Evolutionary conservation across 2,888 invertebrate species (phyloP).

Genomic region (Eudasyphora cyanicolor): DNA sequence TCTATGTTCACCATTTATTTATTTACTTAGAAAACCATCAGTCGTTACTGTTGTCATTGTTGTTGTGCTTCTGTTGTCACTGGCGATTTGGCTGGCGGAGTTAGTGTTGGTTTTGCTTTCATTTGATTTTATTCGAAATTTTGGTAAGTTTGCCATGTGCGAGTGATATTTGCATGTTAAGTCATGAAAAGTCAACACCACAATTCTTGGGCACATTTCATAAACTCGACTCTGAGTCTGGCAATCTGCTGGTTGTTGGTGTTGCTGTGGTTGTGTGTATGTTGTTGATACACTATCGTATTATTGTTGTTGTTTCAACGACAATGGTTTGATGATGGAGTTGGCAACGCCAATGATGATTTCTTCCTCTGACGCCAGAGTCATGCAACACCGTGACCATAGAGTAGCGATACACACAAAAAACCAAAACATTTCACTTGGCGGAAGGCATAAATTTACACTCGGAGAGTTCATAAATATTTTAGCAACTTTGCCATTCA

Average conservation of each 20-base stretch:
- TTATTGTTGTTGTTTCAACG: conserved; percentile 26
- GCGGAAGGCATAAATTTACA: conserved; percentile 65
- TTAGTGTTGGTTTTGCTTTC: not conserved
- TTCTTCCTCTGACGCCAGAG: conserved; percentile 15
- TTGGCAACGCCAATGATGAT: conserved; percentile 7
- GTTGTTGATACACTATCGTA: not conserved
- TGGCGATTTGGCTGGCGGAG: not conserved
- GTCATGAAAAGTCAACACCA: conserved; percentile 43
- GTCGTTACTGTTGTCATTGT: not conserved
- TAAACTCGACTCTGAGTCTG: conserved; percentile 27
- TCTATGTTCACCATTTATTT: not conserved
- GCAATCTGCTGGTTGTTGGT: not conserved
- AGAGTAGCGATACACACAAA: not conserved
- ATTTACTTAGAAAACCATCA: not conserved
- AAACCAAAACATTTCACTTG: conserved; percentile 53
- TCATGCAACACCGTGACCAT: not conserved
- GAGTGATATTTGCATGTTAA: conserved; percentile 41
- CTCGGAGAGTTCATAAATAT: conserved; percentile 63
- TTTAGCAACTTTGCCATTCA: conserved; percentile 36
- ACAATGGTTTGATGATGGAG: conserved; percentile 15
- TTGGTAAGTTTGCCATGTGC: not conserved
- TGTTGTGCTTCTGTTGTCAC: not conserved
- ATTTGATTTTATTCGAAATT: conserved; percentile 11
- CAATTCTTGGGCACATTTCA: conserved; percentile 39
- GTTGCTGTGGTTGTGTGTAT: conserved; percentile 36